Evolutionary conservation across 2,113 vertebrate genomes (phyloP).

Genomic region (Crotalus helleri): DNA sequence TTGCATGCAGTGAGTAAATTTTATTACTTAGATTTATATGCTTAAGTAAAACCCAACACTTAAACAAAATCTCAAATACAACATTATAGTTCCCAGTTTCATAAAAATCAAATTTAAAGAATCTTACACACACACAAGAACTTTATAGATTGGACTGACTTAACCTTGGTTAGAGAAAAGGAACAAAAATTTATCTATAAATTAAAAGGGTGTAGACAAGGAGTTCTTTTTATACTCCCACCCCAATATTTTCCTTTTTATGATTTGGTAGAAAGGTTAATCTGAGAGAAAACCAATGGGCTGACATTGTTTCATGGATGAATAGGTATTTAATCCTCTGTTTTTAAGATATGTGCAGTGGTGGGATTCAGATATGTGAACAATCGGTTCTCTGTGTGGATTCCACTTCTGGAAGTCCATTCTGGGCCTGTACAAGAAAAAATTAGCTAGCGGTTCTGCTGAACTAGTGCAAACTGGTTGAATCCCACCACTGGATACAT

Average conservation of each 20-base stretch:
- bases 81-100: not conserved
- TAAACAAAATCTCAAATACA: not conserved
- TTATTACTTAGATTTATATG: not conserved
- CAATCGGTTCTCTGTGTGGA: no score
- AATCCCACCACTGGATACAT: not conserved
- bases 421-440: no score
- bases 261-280: not conserved
- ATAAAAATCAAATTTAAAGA: not conserved
- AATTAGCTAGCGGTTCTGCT: no score
- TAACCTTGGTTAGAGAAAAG: not conserved
- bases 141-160: not conserved
- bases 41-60: not conserved
- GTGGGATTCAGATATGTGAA: no score
- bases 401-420: no score
- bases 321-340: not conserved
- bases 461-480: no score
- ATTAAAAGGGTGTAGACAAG: not conserved
- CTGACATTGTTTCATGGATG: not conserved
- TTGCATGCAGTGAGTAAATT: not conserved
- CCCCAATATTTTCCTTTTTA: not conserved
- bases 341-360: not conserved
- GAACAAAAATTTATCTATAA: not conserved
- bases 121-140: not conserved
- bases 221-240: not conserved
- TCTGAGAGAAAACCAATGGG: not conserved